These are phyloP conservation scores for Emberiza fucata DNA, from an alignment of 2,113 vertebrate genomes.

Conservation along the genomic window DNA sequence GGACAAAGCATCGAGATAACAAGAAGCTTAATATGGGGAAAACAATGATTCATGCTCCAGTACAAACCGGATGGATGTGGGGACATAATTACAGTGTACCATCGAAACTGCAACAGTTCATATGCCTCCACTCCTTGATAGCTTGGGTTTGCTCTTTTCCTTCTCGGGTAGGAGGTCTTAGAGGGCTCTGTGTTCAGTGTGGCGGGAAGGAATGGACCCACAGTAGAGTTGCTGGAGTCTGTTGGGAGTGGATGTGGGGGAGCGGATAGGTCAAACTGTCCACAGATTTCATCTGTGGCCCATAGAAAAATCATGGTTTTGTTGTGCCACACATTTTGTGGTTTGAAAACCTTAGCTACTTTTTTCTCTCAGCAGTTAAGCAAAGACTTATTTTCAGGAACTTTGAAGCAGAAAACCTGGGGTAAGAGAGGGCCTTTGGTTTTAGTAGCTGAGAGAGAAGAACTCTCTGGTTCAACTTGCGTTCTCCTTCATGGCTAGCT, in stretches of 20 bases:
- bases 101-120: neutral
- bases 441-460: neutral
- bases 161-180: neutral
- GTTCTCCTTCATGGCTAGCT: neutral
- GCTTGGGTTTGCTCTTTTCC: neutral
- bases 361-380: neutral
- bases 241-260: neutral
- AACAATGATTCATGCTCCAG: neutral
- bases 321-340: neutral
- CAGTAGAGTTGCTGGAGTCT: neutral
- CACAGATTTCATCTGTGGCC: neutral
- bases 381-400: neutral
- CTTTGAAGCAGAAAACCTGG: neutral
- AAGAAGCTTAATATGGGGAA: neutral
- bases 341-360: neutral
- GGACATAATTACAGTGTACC: neutral
- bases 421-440: neutral
- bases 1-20: fast-evolving
- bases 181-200: neutral
- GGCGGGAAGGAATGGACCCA: neutral
- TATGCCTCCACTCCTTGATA: neutral
- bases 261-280: neutral
- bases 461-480: neutral
- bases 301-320: neutral
- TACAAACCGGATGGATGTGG: neutral